phyloP scores from a whole-genome alignment of 2,113 vertebrate genomes.

The Fregetta grallaria region DNA sequence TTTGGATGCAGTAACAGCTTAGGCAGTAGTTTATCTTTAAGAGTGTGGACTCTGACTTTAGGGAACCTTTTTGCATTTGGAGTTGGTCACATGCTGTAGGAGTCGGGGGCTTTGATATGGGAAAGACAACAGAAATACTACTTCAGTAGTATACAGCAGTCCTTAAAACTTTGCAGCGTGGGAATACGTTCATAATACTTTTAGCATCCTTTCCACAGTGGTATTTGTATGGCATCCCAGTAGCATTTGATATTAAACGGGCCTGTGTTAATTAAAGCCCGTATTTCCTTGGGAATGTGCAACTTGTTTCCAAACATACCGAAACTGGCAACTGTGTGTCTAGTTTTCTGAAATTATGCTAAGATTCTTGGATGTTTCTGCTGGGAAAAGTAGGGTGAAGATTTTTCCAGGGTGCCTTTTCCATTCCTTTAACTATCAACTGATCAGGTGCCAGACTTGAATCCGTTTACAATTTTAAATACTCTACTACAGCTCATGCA shows the following conservation, averaged over 20 bases:
- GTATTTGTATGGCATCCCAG: not conserved
- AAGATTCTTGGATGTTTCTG: not conserved
- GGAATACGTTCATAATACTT: not conserved
- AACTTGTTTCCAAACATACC: not conserved
- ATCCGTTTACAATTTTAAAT: not conserved
- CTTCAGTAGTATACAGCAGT: not conserved
- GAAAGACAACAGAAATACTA: not conserved
- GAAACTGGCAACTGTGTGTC: not conserved
- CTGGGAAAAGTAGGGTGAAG: not conserved
- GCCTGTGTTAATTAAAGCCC: not conserved
- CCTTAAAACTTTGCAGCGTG: not conserved
- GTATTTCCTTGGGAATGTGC: not conserved
- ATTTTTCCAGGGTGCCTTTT: not conserved
- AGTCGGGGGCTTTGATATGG: not conserved
- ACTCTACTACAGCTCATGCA: not conserved
- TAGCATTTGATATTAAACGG: not conserved
- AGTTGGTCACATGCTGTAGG: not conserved
- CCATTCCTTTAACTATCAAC: not conserved
- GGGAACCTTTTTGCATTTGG: not conserved
- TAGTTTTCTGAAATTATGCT: not conserved
- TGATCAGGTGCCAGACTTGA: not conserved
- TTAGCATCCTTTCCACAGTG: not conserved
- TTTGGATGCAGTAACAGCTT: not conserved
- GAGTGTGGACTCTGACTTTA: not conserved
- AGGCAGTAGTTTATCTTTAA: not conserved